Base-by-base conservation (phyloP, 2,113 vertebrate species). In the Chamaetylas fuelleborni region DNA sequence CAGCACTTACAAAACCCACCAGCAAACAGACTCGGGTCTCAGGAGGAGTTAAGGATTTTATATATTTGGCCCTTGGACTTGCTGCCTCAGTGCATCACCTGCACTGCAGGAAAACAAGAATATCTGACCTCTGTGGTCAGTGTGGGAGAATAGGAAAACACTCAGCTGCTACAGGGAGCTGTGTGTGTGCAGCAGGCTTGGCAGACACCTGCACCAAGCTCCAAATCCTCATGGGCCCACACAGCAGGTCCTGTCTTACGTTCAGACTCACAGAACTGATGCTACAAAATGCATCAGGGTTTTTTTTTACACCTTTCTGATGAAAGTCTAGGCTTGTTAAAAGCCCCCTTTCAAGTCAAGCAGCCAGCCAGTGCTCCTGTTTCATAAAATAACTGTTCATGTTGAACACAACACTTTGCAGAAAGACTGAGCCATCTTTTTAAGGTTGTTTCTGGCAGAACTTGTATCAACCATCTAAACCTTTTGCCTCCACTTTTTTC, bases 31-130 rank as follows among this genome's bases (percentile, higher is more conserved):
- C 38, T 38, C 10, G 38, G 38, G 10, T 38, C 38, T 38, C 38
- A 38, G 38, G 38, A 38, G 1, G 50, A 74, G 15, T 33, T 11
- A 54, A 31, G 0, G 0, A 9, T 16, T 81, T 74, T 36, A 40
- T 40, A 40, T 40, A 40, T 29, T 48, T 43, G 34, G 40, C 29
- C 53, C 24, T 64, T 69, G 26, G 43, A 64, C 45, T 24, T 67
- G 36, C 36, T 47, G n/a, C 31, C 34, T 74, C 51, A 26, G 40
- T 8, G 2, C 7, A 24, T 40, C 67, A 88, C 12, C 29, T 43
- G 40, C 22, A 23, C 38, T 48, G 26, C 13, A 86, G 26, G 28
- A 80, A 51, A 83, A 23, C 5, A 40, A 15, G 33, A n/a, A 29
- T 15, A 13, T 45, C 57, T 76, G 62, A 45, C 14, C 48, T 43